Evolutionary conservation across 2,797 vertebrate genomes (phyloP), one percentile per base, ranked within the genome.

Genomic region (Hoplostethus mediterraneus): DNA sequence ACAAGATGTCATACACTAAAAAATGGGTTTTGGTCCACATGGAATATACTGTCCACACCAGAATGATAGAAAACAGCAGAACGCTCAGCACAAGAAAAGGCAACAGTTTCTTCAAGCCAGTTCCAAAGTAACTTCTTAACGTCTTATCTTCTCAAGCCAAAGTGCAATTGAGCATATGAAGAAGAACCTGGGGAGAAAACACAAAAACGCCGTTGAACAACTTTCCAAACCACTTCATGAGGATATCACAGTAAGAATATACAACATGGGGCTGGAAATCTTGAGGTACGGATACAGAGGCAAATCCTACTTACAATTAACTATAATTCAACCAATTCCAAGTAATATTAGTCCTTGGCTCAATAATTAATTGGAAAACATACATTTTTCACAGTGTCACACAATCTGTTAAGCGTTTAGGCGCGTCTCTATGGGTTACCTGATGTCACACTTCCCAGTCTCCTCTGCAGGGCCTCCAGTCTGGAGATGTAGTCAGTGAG

Each of bases 401-500:
- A 36, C 31, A 56, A 31, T 33, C 31, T n/a, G 47, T 49, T 13
- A 14, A 10, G 40, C 8, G 5, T 36, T 42, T 59, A 48, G 16
- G 9, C 44, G n/a, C 6, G 47, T 45, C 36, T 30, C n/a, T 49
- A 3, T 5, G 31, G 11, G 54, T 56, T 85, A 98, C 98, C 97
- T 95, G 98, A 96, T 73, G 96, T 97, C 57, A 96, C 95, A 0
- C 92, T 96, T 63, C 98, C 98, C 4, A 99, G 96, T 51, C 98
- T 87, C 90, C 97, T 94, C 82, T 99, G 98, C 45, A 99, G 95
- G 0, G 98, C 96, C 87, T 99, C 97, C 80, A 99, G 94, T 9
- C 97, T 95, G 36, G 94, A 90, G 93, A 99, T 98, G 77, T 99
- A 99, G 91, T 99, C 98, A 0, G 96, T 97, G 68, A 99, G 94